phyloP scores from a whole-genome alignment of 2,113 vertebrate genomes.

The mouse (Mus musculus) region DNA sequence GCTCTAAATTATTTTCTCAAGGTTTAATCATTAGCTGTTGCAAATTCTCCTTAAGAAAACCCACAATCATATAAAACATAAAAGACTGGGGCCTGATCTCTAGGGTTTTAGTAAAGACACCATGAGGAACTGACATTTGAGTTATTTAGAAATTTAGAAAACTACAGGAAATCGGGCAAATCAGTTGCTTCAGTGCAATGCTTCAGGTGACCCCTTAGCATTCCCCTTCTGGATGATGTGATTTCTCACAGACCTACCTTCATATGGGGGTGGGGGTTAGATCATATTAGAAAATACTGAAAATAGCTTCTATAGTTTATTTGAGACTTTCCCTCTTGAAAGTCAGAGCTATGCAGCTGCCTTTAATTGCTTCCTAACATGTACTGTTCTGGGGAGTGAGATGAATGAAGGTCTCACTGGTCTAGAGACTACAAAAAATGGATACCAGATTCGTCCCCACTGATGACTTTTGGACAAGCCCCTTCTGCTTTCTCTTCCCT shows the following conservation, averaged over 20 bases:
- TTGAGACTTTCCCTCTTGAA: slow-evolving; percentile 20
- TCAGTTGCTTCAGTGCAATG: not conserved
- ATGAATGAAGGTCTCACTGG: not conserved
- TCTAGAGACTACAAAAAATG: not conserved
- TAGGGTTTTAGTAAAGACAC: not conserved
- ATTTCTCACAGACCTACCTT: slow-evolving; percentile 1
- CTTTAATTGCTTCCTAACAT: not conserved
- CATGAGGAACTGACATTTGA: not conserved
- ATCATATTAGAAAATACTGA: not conserved
- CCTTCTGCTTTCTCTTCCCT: not conserved
- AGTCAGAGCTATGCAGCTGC: not conserved
- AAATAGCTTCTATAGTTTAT: not conserved
- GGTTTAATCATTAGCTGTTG: not conserved
- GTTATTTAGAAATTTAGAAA: not conserved
- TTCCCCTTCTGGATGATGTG: not conserved
- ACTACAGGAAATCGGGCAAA: not conserved
- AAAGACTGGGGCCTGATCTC: not conserved
- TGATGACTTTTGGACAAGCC: not conserved
- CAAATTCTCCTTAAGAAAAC: not conserved
- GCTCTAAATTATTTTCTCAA: not conserved
- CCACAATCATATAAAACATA: not conserved
- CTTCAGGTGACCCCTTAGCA: not conserved
- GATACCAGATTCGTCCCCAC: not conserved
- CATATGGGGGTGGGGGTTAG: not conserved
- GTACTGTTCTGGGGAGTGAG: not conserved